These are phyloP conservation scores for Chelidonichthys spinosus DNA, from an alignment of 2,797 vertebrate genomes.

Conservation along the genomic window DNA sequence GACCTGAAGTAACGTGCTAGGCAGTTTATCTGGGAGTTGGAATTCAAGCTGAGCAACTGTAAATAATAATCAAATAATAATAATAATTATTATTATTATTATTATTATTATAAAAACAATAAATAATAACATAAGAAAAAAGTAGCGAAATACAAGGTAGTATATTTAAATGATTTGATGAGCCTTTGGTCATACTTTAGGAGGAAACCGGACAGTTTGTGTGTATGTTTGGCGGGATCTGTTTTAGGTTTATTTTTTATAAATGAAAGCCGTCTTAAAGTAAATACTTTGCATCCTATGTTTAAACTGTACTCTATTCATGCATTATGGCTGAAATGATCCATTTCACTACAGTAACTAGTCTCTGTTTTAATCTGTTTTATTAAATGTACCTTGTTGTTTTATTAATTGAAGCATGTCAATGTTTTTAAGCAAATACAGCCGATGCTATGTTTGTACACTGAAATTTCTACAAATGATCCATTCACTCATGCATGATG, in stretches of 20 bases:
- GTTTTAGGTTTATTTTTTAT: not conserved
- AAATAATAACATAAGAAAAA: no score
- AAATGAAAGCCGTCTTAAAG: no score
- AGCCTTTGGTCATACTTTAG: not conserved
- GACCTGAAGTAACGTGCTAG: no score
- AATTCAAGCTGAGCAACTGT: not conserved
- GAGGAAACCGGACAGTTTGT: no score
- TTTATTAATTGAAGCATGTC: not conserved
- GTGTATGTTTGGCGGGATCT: not conserved
- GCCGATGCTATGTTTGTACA: no score
- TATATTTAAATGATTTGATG: not conserved
- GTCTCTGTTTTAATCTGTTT: not conserved
- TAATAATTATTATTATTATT: not conserved
- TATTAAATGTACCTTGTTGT: not conserved
- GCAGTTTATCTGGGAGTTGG: no score
- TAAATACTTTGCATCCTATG: no score
- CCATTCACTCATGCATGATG: not conserved
- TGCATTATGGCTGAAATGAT: no score
- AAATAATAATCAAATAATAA: not conserved
- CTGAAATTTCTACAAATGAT: not conserved
- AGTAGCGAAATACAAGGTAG: no score
- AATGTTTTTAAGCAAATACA: not conserved
- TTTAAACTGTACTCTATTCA: no score
- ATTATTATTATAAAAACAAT: no score
- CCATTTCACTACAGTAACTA: no score